Conservation (phyloP, 1,140 invertebrate genomes). For the Drosophila burlai region DNA sequence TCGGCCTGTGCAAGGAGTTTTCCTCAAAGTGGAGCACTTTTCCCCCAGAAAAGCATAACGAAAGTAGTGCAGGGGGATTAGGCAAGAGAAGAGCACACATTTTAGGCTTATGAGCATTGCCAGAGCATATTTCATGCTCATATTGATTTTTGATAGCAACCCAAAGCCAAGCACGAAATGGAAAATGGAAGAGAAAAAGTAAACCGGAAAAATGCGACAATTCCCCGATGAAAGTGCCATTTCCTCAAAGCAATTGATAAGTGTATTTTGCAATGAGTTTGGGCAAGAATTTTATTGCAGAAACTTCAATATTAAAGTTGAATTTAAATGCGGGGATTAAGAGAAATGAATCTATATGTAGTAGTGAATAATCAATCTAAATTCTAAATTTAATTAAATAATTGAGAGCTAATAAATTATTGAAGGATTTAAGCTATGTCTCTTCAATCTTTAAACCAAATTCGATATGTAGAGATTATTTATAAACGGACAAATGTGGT, state of each 20-base stretch:
- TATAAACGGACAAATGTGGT: conserved; percentile 1
- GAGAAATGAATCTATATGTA: background rate
- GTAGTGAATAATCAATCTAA: background rate
- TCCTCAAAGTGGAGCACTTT: conserved; percentile 49
- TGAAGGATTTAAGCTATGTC: too few relatives aligned
- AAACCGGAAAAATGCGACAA: conserved; percentile 26
- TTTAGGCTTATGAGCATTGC: conserved; percentile 36
- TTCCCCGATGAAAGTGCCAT: conserved; percentile 6
- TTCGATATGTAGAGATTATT: background rate
- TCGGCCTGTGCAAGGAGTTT: conserved; percentile 13
- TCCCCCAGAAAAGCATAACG: conserved; percentile 13
- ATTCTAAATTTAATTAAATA: background rate
- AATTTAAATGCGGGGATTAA: background rate
- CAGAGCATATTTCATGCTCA: conserved; percentile 38
- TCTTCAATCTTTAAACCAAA: background rate
- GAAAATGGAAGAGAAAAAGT: conserved; percentile 27
- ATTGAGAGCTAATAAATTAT: background rate
- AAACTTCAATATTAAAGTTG: background rate
- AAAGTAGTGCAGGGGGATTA: conserved; percentile 45
- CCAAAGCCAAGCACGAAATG: conserved; percentile 27
- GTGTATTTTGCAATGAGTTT: conserved; percentile 11
- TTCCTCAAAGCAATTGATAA: conserved; percentile 14
- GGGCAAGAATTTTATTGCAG: background rate
- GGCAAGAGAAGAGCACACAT: conserved; percentile 15
- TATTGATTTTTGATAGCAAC: conserved; percentile 50